These are phyloP conservation scores for Megatriorchis doriae DNA, from an alignment of 2,113 vertebrate genomes.

Conservation along the genomic window DNA sequence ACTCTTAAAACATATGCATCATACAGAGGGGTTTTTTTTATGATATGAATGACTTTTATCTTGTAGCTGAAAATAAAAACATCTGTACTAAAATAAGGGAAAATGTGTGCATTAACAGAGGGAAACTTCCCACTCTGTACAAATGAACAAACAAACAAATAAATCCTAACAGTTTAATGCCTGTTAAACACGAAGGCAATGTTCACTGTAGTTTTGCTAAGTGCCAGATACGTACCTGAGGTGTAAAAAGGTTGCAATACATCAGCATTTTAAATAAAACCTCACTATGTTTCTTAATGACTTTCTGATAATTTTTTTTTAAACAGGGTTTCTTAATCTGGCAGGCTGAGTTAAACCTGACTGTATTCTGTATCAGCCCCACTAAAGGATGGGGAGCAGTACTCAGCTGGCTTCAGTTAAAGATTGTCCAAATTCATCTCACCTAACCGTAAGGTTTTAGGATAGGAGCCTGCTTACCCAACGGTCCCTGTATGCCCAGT, in stretches of 20 bases:
- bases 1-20: constrained; percentile 30
- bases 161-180: neutral
- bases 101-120: neutral
- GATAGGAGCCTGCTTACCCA: neutral
- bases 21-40: neutral
- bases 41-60: constrained; percentile 21
- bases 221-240: neutral
- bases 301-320: neutral
- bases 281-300: neutral
- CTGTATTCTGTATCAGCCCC: neutral
- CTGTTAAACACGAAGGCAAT: constrained; percentile 1
- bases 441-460: neutral
- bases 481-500: neutral
- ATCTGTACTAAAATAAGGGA: constrained; percentile 30
- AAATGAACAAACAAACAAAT: constrained; percentile 33
- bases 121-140: constrained; percentile 15
- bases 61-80: constrained; percentile 52
- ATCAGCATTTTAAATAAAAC: neutral
- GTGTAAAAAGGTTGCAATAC: neutral
- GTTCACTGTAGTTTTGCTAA: neutral
- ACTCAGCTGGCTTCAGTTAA: neutral
- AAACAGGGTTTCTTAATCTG: neutral
- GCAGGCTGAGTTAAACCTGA: neutral
- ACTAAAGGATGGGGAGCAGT: neutral
- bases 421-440: neutral